Evolutionary conservation across 1,140 invertebrate species (phyloP).

Genomic region (Drosophila elegans): DNA sequence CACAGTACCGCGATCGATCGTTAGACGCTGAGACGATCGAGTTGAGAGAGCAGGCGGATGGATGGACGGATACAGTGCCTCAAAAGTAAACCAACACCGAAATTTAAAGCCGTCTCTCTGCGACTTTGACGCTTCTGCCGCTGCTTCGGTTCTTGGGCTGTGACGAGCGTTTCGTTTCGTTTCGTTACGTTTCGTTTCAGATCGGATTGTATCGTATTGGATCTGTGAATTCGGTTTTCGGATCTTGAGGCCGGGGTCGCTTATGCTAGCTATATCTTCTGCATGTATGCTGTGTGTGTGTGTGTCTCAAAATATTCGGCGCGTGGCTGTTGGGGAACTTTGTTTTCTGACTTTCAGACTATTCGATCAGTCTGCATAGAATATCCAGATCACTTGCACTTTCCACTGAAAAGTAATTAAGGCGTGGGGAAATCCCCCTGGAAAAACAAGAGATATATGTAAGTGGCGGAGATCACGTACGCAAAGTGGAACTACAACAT

Average conservation of each 20-base stretch:
- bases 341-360: background rate
- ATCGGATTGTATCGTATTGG: slow-evolving; percentile 13
- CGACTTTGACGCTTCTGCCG: slow-evolving; percentile 55
- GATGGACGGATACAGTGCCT: slow-evolving; percentile 50
- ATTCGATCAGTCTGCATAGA: slow-evolving; percentile 8
- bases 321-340: slow-evolving; percentile 49
- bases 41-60: slow-evolving; percentile 48
- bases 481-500: slow-evolving; percentile 20
- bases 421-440: slow-evolving; percentile 21
- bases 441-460: background rate
- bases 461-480: slow-evolving; percentile 49
- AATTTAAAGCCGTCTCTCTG: slow-evolving; percentile 60
- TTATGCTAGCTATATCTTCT: slow-evolving; percentile 30
- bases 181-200: slow-evolving; percentile 7
- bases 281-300: background rate
- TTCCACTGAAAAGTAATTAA: slow-evolving; percentile 3
- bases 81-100: slow-evolving; percentile 55
- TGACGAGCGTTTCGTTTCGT: slow-evolving; percentile 21
- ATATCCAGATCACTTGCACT: slow-evolving; percentile 40
- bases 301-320: slow-evolving; percentile 27
- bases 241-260: slow-evolving; percentile 31
- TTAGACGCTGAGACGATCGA: slow-evolving; percentile 47
- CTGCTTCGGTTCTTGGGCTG: slow-evolving; percentile 58
- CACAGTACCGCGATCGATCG: slow-evolving; percentile 48
- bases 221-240: slow-evolving; percentile 18